These are phyloP conservation scores for Euplagia quadripunctaria DNA, from an alignment of 2,888 invertebrate species.

Conservation along the genomic window DNA sequence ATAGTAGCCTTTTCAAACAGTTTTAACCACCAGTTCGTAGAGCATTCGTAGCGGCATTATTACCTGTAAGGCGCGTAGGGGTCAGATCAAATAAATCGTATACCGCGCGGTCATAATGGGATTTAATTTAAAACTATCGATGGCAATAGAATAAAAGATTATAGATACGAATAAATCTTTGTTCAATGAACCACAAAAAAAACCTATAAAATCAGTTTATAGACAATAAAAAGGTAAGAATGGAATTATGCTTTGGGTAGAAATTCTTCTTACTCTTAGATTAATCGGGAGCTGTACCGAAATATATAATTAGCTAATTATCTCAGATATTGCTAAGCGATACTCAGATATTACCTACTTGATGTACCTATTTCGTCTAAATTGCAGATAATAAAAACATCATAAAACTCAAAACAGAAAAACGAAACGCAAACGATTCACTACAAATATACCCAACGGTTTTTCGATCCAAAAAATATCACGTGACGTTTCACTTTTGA, in stretches of 20 bases:
- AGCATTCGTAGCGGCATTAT: slow-evolving; percentile 4
- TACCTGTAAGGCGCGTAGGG: not conserved
- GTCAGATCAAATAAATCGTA: no score
- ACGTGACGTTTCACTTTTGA: slow-evolving; percentile 56
- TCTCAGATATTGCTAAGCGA: not conserved
- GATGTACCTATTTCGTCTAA: not conserved
- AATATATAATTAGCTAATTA: not conserved
- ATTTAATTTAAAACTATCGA: not conserved
- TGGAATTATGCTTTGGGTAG: not conserved
- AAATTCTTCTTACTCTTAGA: not conserved
- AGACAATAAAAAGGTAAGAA: not conserved
- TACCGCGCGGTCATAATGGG: no score
- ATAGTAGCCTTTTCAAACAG: no score
- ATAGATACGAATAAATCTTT: not conserved
- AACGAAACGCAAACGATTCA: slow-evolving; percentile 26
- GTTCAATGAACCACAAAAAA: not conserved
- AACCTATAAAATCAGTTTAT: not conserved
- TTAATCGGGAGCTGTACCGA: not conserved
- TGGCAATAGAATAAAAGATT: not conserved
- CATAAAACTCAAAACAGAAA: slow-evolving; percentile 8
- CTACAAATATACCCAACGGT: slow-evolving; percentile 25
- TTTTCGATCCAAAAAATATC: slow-evolving; percentile 46
- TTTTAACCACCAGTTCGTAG: not conserved
- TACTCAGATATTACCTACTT: not conserved
- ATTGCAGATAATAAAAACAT: not conserved